These are phyloP conservation scores for Rhamnusium bicolor DNA, from an alignment of 2,888 invertebrate species.

Conservation along the genomic window DNA sequence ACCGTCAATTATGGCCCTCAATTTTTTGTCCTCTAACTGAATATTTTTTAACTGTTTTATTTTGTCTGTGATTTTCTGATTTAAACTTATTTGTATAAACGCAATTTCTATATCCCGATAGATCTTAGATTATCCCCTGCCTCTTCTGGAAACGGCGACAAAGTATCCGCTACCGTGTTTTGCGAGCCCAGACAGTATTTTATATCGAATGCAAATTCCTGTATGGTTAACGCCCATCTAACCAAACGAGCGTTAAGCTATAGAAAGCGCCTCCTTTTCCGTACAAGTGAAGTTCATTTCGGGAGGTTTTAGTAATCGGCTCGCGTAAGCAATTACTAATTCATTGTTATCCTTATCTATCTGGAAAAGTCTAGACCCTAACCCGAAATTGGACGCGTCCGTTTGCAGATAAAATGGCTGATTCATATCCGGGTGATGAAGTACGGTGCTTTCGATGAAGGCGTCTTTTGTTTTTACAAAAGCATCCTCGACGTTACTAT, in stretches of 20 bases:
- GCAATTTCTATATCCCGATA: background rate
- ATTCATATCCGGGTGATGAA: background rate
- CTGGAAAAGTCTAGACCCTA: background rate
- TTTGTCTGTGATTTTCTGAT: background rate
- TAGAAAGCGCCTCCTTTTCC: background rate
- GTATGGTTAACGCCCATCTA: background rate
- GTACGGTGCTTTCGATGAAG: background rate
- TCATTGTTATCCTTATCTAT: background rate
- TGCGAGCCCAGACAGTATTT: background rate
- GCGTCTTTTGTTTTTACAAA: background rate
- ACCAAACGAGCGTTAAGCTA: background rate
- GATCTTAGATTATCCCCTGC: background rate
- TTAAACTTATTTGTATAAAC: background rate
- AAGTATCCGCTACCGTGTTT: background rate
- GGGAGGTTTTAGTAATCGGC: background rate
- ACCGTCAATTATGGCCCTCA: too few relatives aligned
- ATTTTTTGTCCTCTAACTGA: too few relatives aligned
- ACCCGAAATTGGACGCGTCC: background rate
- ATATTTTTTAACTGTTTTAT: too few relatives aligned
- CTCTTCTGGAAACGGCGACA: background rate
- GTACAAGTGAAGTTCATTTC: background rate
- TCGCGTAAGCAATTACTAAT: background rate
- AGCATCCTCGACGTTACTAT: background rate
- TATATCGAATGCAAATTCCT: background rate
- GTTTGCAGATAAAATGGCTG: background rate